Evolutionary conservation across 1,140 invertebrate species (phyloP), one percentile per base, ranked within the genome.

Genomic region (Coboldia fuscipes): DNA sequence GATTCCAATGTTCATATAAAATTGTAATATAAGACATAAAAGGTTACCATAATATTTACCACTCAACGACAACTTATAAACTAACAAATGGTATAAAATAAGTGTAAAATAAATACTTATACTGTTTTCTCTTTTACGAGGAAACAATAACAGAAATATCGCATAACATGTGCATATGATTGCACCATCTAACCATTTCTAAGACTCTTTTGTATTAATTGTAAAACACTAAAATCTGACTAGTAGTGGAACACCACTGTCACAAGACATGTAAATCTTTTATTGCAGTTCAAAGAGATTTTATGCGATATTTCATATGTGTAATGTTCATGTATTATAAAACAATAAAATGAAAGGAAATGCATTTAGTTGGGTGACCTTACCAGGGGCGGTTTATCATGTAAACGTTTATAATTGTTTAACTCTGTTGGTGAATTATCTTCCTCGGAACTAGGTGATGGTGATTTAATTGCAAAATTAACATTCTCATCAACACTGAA

Each of bases 391-490:
- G 79, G 79, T 51, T 84, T 79, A 54, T 85, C 81, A 24, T 54
- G 53, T 40, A 85, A 65, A 43, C 75, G 63, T 53, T 80, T 75
- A 54, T 80, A 83, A 43, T 78, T 79, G 60, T 83, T 83, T 41
- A 84, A 63, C 58, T 84, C 80, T 28, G 80, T 82, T n/a, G 80
- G 80, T 17, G 80, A 85, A 57, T 79, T 80, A 48, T 76, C 80
- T 54, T 83, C 80, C 50, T 83, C 78, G 40, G 78, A 82, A 50
- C 74, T 77, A 30, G 75, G 77, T 14, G 75, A 75, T 44, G n/a
- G n/a, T n/a, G n/a, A n/a, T n/a, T n/a, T n/a, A n/a, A n/a, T n/a
- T n/a, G n/a, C n/a, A n/a, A n/a, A n/a, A n/a, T n/a, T n/a, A n/a
- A n/a, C n/a, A n/a, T n/a, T n/a, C n/a, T n/a, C n/a, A n/a, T n/a